Conservation (phyloP, 2,797 vertebrate genomes). For the Melanotaenia parkinsoni region DNA sequence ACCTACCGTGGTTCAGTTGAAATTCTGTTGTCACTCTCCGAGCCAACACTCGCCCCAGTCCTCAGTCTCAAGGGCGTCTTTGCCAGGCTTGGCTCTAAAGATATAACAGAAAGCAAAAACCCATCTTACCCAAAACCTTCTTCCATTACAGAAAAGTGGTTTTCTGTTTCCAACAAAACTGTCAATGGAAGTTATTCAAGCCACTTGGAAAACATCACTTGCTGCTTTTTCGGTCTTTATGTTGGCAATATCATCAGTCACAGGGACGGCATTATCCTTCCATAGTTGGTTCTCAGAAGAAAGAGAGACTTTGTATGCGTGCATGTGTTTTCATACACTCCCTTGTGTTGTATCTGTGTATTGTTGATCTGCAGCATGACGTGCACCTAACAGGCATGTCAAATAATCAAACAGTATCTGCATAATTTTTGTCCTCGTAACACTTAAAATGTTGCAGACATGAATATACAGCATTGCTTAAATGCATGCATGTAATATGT, state of each 20-base stretch:
- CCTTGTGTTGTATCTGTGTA: slow-evolving; percentile 29
- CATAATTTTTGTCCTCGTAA: slow-evolving; percentile 33
- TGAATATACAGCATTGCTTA: slow-evolving; percentile 30
- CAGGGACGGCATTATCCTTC: slow-evolving; percentile 47
- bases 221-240: slow-evolving; percentile 56
- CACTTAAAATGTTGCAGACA: slow-evolving; percentile 37
- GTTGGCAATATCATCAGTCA: slow-evolving; percentile 58
- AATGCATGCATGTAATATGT: slow-evolving; percentile 11
- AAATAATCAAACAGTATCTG: slow-evolving; percentile 50
- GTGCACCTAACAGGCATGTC: slow-evolving; percentile 45
- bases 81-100: slow-evolving; percentile 68
- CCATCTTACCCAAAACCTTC: slow-evolving; percentile 59
- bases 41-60: slow-evolving; percentile 32
- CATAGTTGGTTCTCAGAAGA: slow-evolving; percentile 47
- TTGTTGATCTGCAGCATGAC: slow-evolving; percentile 51
- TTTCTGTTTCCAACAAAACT: slow-evolving; percentile 66
- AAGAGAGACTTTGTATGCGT: slow-evolving; percentile 37
- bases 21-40: slow-evolving; percentile 47
- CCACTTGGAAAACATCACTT: slow-evolving; percentile 64
- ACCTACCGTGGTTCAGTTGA: slow-evolving; percentile 46
- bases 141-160: slow-evolving; percentile 68
- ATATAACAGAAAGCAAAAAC: slow-evolving; percentile 65
- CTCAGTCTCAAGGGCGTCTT: slow-evolving; percentile 39
- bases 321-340: slow-evolving; percentile 28
- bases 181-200: slow-evolving; percentile 72